These are phyloP conservation scores for Parauchenoglanis ngamensis DNA, from an alignment of 2,797 vertebrate species.

Conservation along the genomic window DNA sequence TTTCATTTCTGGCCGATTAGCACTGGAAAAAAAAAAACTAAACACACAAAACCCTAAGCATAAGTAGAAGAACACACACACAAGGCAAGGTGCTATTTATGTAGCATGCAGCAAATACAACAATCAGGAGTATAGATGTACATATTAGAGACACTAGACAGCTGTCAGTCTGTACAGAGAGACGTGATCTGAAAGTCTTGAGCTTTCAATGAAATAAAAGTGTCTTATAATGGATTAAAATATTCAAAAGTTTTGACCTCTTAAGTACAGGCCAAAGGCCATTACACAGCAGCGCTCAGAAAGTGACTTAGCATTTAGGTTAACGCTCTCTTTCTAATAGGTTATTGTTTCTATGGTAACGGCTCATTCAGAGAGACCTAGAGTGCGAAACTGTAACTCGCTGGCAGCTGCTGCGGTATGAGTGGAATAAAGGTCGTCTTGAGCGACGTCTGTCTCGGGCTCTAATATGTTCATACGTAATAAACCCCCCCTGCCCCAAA, in stretches of 20 bases:
- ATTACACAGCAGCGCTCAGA: background rate
- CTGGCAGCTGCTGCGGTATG: background rate
- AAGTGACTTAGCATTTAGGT: no score
- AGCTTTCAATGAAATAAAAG: background rate
- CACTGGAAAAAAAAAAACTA: background rate
- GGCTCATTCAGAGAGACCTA: background rate
- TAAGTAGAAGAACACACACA: background rate
- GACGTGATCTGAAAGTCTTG: background rate
- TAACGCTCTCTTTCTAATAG: background rate
- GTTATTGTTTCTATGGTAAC: background rate
- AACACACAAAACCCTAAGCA: background rate
- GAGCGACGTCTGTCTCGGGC: background rate
- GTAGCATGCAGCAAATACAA: background rate
- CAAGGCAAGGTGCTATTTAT: background rate
- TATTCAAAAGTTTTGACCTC: background rate
- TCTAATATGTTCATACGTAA: background rate
- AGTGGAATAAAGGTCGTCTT: background rate
- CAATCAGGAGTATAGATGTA: background rate
- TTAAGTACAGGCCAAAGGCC: background rate
- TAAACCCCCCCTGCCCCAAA: conserved; percentile 47
- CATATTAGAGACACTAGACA: conserved; percentile 5
- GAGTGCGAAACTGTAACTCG: background rate
- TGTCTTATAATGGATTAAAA: background rate
- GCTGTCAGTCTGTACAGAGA: background rate
- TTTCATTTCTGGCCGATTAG: background rate